Evolutionary conservation across 1,140 invertebrate species (phyloP).

Genomic region (Nilaparvata lugens): DNA sequence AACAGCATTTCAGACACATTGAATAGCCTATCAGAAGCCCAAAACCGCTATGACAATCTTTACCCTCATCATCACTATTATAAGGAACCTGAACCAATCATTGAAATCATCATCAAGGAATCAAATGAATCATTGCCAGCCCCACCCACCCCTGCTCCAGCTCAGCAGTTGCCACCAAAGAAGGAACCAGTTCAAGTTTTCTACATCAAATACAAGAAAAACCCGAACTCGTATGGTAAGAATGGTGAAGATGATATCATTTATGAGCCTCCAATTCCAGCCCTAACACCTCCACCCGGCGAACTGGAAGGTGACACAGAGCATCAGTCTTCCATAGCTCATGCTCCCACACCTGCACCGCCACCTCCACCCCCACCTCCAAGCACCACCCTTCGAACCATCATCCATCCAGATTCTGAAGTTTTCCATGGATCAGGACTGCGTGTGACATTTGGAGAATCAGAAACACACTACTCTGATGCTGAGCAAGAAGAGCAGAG

Average conservation of each 20-base stretch:
- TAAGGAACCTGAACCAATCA: constrained; percentile 76
- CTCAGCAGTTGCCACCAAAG: constrained; percentile 39
- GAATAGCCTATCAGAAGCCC: constrained; percentile 6
- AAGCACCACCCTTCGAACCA: constrained; percentile 66
- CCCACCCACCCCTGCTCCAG: constrained; percentile 39
- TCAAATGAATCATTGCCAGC: constrained; percentile 69
- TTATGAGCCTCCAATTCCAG: constrained; percentile 65
- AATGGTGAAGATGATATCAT: constrained; percentile 46
- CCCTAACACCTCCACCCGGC: constrained; percentile 52
- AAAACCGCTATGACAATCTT: constrained; percentile 6
- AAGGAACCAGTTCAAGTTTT: constrained; percentile 69
- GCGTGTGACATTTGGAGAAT: constrained; percentile 25
- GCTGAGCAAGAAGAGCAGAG: constrained; percentile 15
- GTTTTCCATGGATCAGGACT: constrained; percentile 46
- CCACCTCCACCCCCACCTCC: constrained; percentile 37
- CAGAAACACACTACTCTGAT: constrained; percentile 16
- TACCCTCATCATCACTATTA: constrained; percentile 46
- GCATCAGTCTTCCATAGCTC: constrained; percentile 25
- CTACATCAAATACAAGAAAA: constrained; percentile 82
- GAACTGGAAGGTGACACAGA: constrained; percentile 17
- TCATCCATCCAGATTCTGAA: constrained; percentile 76
- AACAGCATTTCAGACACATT: constrained; percentile 4
- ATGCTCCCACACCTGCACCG: constrained; percentile 28
- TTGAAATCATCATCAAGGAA: constrained; percentile 85
- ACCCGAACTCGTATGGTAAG: constrained; percentile 33